Percentiles rank a stretch among this genome's conserved stretches.
These are phyloP conservation scores for Ochotona princeps DNA, from an alignment of 2,113 vertebrate species.

Conservation along the genomic window DNA sequence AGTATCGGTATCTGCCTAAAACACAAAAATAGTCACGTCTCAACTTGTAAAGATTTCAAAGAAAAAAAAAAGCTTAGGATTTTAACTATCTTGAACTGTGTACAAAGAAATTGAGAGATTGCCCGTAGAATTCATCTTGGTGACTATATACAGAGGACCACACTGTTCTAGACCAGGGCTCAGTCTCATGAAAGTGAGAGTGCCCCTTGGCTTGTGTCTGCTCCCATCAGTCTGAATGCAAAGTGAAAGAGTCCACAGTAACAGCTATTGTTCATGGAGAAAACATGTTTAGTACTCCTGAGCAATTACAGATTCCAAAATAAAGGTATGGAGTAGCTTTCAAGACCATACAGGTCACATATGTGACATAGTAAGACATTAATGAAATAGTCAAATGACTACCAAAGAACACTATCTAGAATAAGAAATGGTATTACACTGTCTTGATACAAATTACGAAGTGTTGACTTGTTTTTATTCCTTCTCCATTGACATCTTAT, in stretches of 20 bases:
- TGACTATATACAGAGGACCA: background rate
- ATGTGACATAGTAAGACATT: background rate
- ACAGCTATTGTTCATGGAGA: background rate
- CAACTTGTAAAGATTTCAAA: too few relatives aligned
- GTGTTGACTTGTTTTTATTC: background rate
- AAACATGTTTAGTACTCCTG: background rate
- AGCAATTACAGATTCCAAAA: background rate
- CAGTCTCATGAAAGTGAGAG: background rate
- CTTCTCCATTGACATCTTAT: background rate
- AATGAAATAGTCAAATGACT: background rate
- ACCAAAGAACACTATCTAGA: background rate
- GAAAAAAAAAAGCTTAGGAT: background rate
- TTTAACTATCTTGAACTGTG: background rate
- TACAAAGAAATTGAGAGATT: background rate
- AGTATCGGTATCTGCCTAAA: background rate
- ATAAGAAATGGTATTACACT: background rate
- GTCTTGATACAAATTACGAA: background rate
- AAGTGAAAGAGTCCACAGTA: background rate
- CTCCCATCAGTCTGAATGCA: too few relatives aligned
- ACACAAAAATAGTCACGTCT: too few relatives aligned
- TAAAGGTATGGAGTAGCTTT: constrained; percentile 1
- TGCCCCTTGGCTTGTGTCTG: background rate
- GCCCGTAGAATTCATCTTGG: background rate
- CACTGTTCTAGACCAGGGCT: background rate
- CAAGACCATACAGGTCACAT: background rate